phyloP scores from a whole-genome alignment of 2,797 vertebrate genomes.

The Limosa lapponica region DNA sequence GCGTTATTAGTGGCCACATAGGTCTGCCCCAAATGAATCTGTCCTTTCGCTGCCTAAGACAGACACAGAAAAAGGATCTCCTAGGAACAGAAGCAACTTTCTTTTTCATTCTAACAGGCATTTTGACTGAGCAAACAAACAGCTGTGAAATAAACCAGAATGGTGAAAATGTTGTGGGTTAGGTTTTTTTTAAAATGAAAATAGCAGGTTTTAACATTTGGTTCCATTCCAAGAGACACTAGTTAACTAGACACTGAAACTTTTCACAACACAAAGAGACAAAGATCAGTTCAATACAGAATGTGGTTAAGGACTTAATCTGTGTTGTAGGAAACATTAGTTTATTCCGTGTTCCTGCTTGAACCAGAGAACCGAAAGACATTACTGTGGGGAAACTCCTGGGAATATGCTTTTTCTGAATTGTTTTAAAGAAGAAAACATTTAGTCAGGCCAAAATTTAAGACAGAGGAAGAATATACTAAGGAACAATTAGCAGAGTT shows the following conservation, averaged over 20 bases:
- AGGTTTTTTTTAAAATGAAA: background rate
- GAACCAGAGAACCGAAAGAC: background rate
- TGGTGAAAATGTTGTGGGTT: background rate
- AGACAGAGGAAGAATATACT: background rate
- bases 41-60: background rate
- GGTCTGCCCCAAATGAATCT: background rate
- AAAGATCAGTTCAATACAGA: background rate
- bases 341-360: background rate
- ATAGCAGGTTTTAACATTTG: background rate
- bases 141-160: background rate
- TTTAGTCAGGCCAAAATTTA: background rate
- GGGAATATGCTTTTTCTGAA: background rate
- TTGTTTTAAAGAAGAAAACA: background rate
- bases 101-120: background rate
- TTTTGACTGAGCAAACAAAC: background rate
- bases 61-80: background rate
- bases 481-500: background rate
- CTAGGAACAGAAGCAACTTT: background rate
- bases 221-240: background rate
- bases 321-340: background rate
- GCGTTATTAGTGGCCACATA: background rate
- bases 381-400: background rate
- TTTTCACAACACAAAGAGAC: background rate
- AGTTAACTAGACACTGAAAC: background rate
- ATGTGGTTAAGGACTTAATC: background rate